A percentile compares a stretch with the other conserved stretches of the same genome.
Evolutionary conservation across 2,113 vertebrate genomes (phyloP).

Genomic region (Heterocephalus glaber): DNA sequence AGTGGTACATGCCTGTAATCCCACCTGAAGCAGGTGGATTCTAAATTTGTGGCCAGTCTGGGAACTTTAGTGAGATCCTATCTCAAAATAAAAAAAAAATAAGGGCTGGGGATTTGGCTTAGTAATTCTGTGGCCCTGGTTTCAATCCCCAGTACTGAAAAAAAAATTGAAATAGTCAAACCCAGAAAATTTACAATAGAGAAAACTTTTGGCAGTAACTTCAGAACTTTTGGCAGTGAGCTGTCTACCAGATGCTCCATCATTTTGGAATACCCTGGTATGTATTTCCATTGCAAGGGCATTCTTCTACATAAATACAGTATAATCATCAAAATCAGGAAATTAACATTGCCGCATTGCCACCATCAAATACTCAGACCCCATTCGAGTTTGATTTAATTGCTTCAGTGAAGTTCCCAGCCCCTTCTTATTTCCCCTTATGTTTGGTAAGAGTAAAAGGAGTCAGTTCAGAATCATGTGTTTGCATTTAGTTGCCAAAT

Average conservation of each 20-base stretch:
- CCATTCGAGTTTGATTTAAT: background rate
- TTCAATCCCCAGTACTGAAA: background rate
- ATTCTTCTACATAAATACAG: background rate
- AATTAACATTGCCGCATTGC: background rate
- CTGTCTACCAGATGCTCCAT: background rate
- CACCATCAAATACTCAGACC: background rate
- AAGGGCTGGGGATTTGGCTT: background rate
- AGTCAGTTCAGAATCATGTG: background rate
- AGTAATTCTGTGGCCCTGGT: background rate
- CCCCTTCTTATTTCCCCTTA: background rate
- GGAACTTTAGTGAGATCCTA: background rate
- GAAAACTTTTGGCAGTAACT: background rate
- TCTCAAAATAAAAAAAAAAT: background rate
- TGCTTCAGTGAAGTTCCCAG: background rate
- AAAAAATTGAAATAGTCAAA: background rate
- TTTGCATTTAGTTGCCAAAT: background rate
- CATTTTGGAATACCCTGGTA: background rate
- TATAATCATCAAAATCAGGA: background rate
- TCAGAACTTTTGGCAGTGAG: background rate
- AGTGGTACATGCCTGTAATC: no score
- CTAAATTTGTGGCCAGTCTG: background rate
- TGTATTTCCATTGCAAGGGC: background rate
- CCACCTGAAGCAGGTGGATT: background rate
- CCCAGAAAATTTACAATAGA: background rate
- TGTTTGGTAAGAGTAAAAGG: background rate